Conservation (phyloP, 2,888 invertebrate species). For the Nasonia oneida region DNA sequence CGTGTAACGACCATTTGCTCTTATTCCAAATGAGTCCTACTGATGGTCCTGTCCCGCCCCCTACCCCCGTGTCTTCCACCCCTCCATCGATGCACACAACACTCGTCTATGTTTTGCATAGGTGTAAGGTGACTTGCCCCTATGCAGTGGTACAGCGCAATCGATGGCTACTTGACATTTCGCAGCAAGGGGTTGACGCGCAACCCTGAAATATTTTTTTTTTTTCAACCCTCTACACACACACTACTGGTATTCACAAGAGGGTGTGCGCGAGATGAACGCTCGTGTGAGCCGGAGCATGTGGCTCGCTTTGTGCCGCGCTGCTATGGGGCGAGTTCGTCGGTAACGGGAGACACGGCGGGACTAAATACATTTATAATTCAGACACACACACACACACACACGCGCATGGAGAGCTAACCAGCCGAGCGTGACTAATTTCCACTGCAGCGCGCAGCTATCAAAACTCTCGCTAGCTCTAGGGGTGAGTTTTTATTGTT, state of each 20-base stretch:
- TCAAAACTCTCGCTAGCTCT: slow-evolving; percentile 7
- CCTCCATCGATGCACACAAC: background rate
- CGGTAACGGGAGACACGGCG: slow-evolving; percentile 21
- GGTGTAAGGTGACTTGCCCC: background rate
- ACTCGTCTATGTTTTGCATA: background rate
- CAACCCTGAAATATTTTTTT: background rate
- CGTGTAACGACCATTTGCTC: background rate
- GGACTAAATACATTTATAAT: slow-evolving; percentile 50
- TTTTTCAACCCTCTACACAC: background rate
- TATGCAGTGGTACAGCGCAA: background rate
- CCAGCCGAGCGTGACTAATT: slow-evolving; percentile 45
- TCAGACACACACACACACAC: background rate
- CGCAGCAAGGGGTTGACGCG: background rate
- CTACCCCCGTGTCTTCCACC: too few relatives aligned
- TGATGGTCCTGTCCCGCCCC: background rate
- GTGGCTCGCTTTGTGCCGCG: background rate
- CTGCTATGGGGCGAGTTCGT: background rate
- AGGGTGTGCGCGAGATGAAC: background rate
- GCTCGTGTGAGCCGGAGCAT: background rate
- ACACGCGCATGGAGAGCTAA: background rate
- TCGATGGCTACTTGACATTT: slow-evolving; percentile 54
- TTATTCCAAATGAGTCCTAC: background rate
- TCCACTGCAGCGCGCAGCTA: slow-evolving; percentile 13
- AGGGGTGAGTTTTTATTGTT: slow-evolving; percentile 29
- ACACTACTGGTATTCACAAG: slow-evolving; percentile 38